phyloP scores from a whole-genome alignment of 2,113 vertebrate genomes.

The Ammospiza caudacuta region DNA sequence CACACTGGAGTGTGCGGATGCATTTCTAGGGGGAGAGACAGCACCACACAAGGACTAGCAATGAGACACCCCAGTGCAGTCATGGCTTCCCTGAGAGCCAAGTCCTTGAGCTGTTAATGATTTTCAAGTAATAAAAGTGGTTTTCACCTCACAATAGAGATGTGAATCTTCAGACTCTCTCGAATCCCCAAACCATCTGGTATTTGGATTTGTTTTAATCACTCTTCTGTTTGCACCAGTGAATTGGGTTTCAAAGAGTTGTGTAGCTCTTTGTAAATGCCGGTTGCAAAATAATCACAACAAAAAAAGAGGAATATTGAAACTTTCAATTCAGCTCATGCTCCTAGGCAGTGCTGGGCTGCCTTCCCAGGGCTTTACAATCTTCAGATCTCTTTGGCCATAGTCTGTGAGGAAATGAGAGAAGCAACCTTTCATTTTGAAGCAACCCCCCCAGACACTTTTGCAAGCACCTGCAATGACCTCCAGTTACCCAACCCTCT shows the following conservation, averaged over 20 bases:
- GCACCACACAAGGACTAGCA: not conserved
- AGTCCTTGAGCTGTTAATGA: not conserved
- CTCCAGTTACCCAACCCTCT: slow-evolving; percentile 18
- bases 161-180: not conserved
- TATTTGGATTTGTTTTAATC: slow-evolving; percentile 1
- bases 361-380: not conserved
- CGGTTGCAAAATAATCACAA: slow-evolving; percentile 21
- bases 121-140: not conserved
- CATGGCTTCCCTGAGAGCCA: not conserved
- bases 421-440: slow-evolving; percentile 35
- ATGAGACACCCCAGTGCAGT: not conserved
- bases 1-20: not conserved
- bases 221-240: slow-evolving; percentile 10
- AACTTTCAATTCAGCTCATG: not conserved
- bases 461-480: slow-evolving; percentile 27
- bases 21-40: not conserved
- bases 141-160: not conserved
- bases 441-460: slow-evolving; percentile 23
- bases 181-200: slow-evolving; percentile 19
- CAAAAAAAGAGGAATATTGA: not conserved
- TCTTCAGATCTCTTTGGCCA: slow-evolving; percentile 17
- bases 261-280: not conserved
- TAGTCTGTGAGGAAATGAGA: slow-evolving; percentile 35
- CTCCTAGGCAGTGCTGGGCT: not conserved
- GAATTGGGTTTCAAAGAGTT: slow-evolving; percentile 29